Evolutionary conservation across 2,888 invertebrate genomes (phyloP).

Genomic region (Melanophora roralis): DNA sequence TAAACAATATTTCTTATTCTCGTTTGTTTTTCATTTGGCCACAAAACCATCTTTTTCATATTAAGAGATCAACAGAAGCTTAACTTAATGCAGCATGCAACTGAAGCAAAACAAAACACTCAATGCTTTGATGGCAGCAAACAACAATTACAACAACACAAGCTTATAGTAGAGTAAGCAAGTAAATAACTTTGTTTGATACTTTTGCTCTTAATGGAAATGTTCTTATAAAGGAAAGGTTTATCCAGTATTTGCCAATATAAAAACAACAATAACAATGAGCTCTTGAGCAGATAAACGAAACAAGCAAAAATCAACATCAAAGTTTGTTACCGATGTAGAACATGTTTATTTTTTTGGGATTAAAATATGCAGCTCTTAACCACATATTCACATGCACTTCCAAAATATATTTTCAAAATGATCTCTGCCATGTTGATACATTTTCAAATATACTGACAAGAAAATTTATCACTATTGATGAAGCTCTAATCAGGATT

Average conservation of each 20-base stretch:
- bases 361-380: neutral
- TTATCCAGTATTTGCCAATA: neutral
- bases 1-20: no score
- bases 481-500: slow-evolving; percentile 6
- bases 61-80: no score
- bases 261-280: neutral
- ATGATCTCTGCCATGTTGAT: slow-evolving; percentile 11
- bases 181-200: no score
- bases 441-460: slow-evolving; percentile 24
- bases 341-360: neutral
- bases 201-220: no score
- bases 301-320: neutral
- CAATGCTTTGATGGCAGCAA: no score
- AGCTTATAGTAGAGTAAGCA: no score
- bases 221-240: no score
- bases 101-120: no score
- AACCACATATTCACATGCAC: neutral
- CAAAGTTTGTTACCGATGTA: neutral
- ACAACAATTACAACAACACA: no score
- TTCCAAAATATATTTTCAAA: neutral
- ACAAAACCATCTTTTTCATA: no score
- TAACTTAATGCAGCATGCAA: no score
- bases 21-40: no score
- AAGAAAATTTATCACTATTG: slow-evolving; percentile 33
- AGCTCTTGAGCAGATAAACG: neutral